These are phyloP conservation scores for Limosa lapponica DNA, from an alignment of 2,797 vertebrate species.

Conservation along the genomic window DNA sequence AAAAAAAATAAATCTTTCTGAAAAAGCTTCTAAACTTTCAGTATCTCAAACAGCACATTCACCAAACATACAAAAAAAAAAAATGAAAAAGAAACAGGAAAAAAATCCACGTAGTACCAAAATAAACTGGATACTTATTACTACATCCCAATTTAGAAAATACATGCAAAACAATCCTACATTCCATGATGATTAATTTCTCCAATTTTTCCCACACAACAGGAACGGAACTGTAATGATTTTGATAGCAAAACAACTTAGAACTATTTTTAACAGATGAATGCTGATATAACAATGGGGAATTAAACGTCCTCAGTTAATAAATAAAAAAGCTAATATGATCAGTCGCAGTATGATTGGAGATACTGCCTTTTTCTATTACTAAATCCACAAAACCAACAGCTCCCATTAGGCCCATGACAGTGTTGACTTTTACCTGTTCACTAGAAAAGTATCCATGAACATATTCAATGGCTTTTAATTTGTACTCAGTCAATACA, in stretches of 20 bases:
- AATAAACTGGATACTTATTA: neutral
- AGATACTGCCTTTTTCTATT: neutral
- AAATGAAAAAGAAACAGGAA: neutral
- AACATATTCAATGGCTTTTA: conserved; percentile 97
- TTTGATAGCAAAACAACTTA: neutral
- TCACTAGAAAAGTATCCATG: conserved; percentile 99
- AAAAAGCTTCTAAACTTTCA: neutral
- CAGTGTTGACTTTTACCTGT: conserved; percentile 84
- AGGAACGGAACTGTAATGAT: neutral
- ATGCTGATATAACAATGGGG: neutral
- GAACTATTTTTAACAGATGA: neutral
- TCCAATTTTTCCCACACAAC: neutral
- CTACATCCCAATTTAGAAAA: neutral
- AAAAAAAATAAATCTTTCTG: neutral
- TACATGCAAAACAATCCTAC: neutral
- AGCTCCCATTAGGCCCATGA: neutral
- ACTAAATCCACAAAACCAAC: neutral
- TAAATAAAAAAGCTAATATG: neutral
- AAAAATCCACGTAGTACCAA: neutral
- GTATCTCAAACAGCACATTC: neutral
- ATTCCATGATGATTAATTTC: neutral
- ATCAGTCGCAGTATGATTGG: neutral
- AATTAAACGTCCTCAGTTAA: neutral
- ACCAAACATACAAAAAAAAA: neutral
- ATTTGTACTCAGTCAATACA: conserved; percentile 94